Conservation (phyloP, 1,140 invertebrate species). For the Drosophila fuyamai region DNA sequence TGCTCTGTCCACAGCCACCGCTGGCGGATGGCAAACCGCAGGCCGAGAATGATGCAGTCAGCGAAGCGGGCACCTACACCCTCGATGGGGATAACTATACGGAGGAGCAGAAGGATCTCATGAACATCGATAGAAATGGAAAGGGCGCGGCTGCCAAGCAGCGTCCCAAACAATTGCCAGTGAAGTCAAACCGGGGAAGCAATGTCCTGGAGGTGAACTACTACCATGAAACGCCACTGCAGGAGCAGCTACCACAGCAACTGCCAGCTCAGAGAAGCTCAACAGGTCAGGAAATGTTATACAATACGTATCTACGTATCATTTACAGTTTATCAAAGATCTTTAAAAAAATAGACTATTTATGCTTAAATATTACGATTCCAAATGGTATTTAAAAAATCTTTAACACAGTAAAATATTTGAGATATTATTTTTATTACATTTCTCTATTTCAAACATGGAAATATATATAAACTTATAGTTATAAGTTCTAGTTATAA, state of each 20-base stretch:
- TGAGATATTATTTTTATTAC: too few relatives aligned
- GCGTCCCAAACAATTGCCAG: constrained; percentile 67
- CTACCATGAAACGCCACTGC: constrained; percentile 85
- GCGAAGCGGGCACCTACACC: constrained; percentile 95
- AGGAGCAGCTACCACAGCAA: constrained; percentile 33
- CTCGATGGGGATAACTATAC: constrained; percentile 93
- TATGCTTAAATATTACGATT: too few relatives aligned
- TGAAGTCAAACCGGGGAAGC: constrained; percentile 76
- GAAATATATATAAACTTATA: too few relatives aligned
- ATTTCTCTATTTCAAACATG: too few relatives aligned
- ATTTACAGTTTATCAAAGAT: too few relatives aligned
- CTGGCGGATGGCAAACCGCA: constrained; percentile 60
- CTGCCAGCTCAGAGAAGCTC: constrained; percentile 61
- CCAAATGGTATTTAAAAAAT: too few relatives aligned
- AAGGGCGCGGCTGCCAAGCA: constrained; percentile 48
- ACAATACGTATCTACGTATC: too few relatives aligned
- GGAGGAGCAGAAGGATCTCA: constrained; percentile 93
- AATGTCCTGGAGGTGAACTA: constrained; percentile 87
- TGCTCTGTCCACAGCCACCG: constrained; percentile 78
- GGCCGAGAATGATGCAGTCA: constrained; percentile 86
- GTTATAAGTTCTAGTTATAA: too few relatives aligned
- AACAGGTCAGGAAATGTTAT: constrained; percentile 14
- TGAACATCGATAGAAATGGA: constrained; percentile 90
- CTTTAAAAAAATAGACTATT: too few relatives aligned
- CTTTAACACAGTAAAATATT: too few relatives aligned